phyloP scores from a whole-genome alignment of 2,888 invertebrate species.

The Zelleria hepariella region DNA sequence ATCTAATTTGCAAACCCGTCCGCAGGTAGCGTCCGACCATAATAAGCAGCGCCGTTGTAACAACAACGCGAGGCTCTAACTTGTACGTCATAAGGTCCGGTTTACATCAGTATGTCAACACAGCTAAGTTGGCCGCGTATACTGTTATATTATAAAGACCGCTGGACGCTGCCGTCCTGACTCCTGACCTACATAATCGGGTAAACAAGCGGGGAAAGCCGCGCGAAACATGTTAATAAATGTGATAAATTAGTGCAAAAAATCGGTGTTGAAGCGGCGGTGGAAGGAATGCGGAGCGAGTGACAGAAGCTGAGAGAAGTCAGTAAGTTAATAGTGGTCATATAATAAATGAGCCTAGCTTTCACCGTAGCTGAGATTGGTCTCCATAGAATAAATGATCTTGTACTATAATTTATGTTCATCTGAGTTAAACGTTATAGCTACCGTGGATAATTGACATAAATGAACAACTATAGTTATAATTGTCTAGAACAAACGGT shows the following conservation, averaged over 20 bases:
- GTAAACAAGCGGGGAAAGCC: constrained; percentile 5
- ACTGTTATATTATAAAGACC: constrained; percentile 16
- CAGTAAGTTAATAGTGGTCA: neutral
- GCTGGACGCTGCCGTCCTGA: constrained; percentile 21
- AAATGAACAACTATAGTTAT: neutral
- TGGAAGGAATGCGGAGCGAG: neutral
- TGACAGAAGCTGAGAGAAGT: neutral
- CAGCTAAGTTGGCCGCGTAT: neutral
- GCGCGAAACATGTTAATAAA: neutral
- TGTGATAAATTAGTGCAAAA: constrained; percentile 2
- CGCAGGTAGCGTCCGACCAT: constrained; percentile 4
- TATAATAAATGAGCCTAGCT: neutral
- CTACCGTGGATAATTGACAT: neutral
- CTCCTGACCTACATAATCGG: constrained; percentile 39
- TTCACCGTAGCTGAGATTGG: neutral
- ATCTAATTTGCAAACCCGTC: constrained; percentile 60
- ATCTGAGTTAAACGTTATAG: neutral
- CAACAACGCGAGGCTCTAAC: neutral
- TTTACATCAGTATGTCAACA: neutral
- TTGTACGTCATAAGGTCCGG: neutral
- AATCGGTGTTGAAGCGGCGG: neutral
- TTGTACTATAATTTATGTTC: neutral
- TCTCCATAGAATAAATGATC: neutral
- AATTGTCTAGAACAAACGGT: too few species aligned
- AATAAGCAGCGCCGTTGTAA: neutral